phyloP scores from a whole-genome alignment of 2,113 vertebrate species.

The Paramormyrops kingsleyae region DNA sequence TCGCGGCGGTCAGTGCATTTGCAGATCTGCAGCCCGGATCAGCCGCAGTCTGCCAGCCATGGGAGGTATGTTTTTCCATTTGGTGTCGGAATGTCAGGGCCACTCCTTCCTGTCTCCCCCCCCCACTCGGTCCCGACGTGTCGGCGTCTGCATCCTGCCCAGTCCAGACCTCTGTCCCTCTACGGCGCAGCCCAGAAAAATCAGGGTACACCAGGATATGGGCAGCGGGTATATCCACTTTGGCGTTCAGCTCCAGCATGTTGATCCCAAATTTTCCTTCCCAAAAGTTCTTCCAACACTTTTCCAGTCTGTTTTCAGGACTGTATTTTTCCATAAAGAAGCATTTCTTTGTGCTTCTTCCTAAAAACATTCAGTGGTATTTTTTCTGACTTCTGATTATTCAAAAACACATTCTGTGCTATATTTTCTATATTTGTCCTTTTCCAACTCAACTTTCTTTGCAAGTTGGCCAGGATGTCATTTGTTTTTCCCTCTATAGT shows the following conservation, averaged over 20 bases:
- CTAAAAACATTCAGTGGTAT: not conserved
- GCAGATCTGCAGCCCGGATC: not conserved
- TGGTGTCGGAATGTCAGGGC: constrained; percentile 24
- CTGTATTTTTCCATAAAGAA: not conserved
- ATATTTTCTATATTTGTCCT: not conserved
- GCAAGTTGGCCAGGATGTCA: not conserved
- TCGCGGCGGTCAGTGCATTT: not conserved
- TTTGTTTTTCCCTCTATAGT: not conserved
- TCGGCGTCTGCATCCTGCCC: constrained; percentile 13
- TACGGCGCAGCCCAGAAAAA: not conserved
- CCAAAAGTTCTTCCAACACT: not conserved
- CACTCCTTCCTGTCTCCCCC: constrained; percentile 21
- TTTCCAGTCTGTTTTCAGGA: not conserved
- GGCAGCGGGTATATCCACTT: not conserved
- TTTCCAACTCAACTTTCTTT: not conserved
- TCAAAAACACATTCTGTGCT: not conserved
- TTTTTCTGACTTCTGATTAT: not conserved
- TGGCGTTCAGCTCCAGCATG: not conserved
- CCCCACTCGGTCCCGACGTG: constrained; percentile 4
- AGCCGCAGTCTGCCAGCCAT: not conserved
- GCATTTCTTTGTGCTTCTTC: not conserved
- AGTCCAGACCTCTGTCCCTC: not conserved
- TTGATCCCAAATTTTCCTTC: not conserved
- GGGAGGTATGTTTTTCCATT: constrained; percentile 20
- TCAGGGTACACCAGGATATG: not conserved